A percentile compares a stretch with the other conserved stretches of the same genome.
Conservation (phyloP, 2,888 invertebrate species). For the Antheraea yamamai region DNA sequence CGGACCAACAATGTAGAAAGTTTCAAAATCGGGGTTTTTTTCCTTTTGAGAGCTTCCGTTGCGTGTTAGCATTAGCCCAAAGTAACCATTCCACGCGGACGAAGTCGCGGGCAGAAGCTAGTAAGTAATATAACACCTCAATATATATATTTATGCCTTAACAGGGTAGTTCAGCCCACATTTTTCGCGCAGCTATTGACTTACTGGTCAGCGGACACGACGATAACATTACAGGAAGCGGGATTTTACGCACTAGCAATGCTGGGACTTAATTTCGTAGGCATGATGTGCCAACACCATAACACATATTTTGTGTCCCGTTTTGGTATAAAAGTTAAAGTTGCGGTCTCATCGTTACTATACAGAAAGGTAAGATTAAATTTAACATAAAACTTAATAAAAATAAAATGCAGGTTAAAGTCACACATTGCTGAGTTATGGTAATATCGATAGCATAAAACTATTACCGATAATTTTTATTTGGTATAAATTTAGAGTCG, state of each 20-base stretch:
- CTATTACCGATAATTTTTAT: too few relatives aligned
- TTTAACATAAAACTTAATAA: conserved; percentile 2
- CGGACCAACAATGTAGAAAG: too few relatives aligned
- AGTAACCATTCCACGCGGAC: too few relatives aligned
- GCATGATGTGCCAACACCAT: conserved; percentile 86
- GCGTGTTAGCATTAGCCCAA: too few relatives aligned
- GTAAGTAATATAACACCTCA: neutral
- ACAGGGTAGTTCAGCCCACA: conserved; percentile 78
- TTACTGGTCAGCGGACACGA: conserved; percentile 75
- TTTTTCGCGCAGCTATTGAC: conserved; percentile 76
- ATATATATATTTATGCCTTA: neutral
- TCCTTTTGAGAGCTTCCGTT: too few relatives aligned
- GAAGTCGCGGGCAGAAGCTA: too few relatives aligned
- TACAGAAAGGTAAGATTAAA: conserved; percentile 86
- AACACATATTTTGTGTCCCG: conserved; percentile 84
- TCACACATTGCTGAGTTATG: too few relatives aligned
- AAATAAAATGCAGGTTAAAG: too few relatives aligned
- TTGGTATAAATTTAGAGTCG: too few relatives aligned
- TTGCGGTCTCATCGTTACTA: conserved; percentile 87
- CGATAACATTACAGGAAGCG: conserved; percentile 71
- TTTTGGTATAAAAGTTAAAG: conserved; percentile 86
- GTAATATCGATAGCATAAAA: too few relatives aligned
- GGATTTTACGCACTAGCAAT: conserved; percentile 79
- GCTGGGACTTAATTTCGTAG: conserved; percentile 74
- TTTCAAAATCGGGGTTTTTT: too few relatives aligned